A percentile compares a stretch with the other conserved stretches of the same genome.
These are phyloP conservation scores for Furnarius figulus DNA, from an alignment of 2,113 vertebrate genomes.

Conservation along the genomic window DNA sequence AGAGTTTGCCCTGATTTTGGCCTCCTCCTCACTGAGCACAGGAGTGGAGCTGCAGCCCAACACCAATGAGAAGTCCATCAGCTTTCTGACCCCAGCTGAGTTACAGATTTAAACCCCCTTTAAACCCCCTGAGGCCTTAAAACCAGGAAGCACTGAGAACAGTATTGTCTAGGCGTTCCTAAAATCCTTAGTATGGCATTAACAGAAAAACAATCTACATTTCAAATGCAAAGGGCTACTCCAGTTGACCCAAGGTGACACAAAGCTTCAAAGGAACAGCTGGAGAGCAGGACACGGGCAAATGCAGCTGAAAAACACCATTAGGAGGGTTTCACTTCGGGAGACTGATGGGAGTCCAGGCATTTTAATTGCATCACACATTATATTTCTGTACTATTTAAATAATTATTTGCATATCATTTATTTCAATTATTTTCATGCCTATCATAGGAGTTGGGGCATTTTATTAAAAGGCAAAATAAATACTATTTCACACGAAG, in stretches of 20 bases:
- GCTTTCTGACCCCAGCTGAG: not conserved
- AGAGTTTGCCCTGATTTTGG: not conserved
- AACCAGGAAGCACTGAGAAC: not conserved
- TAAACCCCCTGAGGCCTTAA: not conserved
- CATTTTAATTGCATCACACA: not conserved
- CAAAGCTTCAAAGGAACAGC: not conserved
- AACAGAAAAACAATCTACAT: not conserved
- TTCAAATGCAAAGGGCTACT: rapidly evolving
- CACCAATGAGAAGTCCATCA: rapidly evolving
- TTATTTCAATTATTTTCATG: slow-evolving; percentile 26
- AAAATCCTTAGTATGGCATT: not conserved
- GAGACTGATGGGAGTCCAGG: not conserved
- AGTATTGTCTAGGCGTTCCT: not conserved
- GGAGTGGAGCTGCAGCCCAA: rapidly evolving
- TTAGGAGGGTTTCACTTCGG: not conserved
- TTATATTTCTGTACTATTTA: not conserved
- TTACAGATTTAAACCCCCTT: not conserved
- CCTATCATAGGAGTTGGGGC: not conserved
- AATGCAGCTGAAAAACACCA: not conserved
- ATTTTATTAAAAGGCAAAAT: slow-evolving; percentile 11
- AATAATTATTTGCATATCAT: not conserved
- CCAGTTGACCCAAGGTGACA: not conserved
- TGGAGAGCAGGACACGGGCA: not conserved
- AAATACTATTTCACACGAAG: slow-evolving; percentile 2
- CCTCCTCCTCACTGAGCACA: not conserved